A percentile compares a stretch with the other conserved stretches of the same genome.
These are phyloP conservation scores for Acrobasis consociella DNA, from an alignment of 2,888 invertebrate species.

Conservation along the genomic window DNA sequence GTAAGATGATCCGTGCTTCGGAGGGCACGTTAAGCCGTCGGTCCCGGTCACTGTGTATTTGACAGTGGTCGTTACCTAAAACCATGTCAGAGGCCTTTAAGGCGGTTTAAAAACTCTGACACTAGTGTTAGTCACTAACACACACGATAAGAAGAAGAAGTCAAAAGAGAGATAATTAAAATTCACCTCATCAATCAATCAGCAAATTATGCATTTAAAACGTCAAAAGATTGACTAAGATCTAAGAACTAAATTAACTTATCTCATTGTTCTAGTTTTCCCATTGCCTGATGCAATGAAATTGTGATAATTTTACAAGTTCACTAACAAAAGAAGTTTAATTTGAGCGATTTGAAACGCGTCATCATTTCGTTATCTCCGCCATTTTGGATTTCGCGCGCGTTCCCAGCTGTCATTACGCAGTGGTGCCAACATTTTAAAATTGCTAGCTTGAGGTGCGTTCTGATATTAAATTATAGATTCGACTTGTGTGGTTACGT, in stretches of 20 bases:
- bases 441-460: slow-evolving; percentile 73
- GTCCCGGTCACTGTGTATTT: too few relatives aligned
- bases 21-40: too few relatives aligned
- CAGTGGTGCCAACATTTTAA: slow-evolving; percentile 75
- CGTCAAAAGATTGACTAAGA: not conserved
- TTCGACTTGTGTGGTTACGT: slow-evolving; percentile 52
- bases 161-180: not conserved
- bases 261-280: slow-evolving; percentile 24
- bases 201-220: slow-evolving; percentile 1
- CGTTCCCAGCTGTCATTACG: slow-evolving; percentile 72
- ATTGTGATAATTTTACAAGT: slow-evolving; percentile 43
- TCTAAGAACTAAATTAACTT: not conserved
- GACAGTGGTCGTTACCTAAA: too few relatives aligned
- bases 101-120: too few relatives aligned
- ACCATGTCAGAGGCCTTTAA: too few relatives aligned
- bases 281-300: slow-evolving; percentile 7
- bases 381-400: slow-evolving; percentile 75
- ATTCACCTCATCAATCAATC: slow-evolving; percentile 1
- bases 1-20: too few relatives aligned
- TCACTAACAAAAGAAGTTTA: slow-evolving; percentile 59
- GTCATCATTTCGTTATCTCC: slow-evolving; percentile 66
- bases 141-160: too few relatives aligned
- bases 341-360: slow-evolving; percentile 71
- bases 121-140: too few relatives aligned
- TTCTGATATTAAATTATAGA: slow-evolving; percentile 74